These are phyloP conservation scores for Lithophane semibrunnea DNA, from an alignment of 2,888 invertebrate species.

Conservation along the genomic window DNA sequence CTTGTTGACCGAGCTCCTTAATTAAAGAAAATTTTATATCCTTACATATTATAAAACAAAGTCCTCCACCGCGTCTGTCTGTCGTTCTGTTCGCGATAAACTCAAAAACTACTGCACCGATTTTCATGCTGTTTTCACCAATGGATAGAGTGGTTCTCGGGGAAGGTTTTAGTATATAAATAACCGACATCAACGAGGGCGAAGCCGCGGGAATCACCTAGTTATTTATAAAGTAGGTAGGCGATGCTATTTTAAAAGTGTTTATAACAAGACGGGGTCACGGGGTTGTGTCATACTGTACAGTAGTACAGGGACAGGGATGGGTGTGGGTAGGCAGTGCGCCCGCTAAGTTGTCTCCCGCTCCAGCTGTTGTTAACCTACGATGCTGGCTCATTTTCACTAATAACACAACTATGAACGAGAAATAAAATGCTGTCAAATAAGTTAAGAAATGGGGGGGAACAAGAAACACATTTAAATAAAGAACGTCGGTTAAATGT, in stretches of 20 bases:
- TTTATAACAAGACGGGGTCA: slow-evolving; percentile 55
- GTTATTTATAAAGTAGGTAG: too few relatives aligned
- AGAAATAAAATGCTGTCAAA: slow-evolving; percentile 6
- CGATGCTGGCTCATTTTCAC: slow-evolving; percentile 74
- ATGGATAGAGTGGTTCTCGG: too few relatives aligned
- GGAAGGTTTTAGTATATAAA: too few relatives aligned
- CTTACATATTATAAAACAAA: too few relatives aligned
- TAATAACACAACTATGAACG: slow-evolving; percentile 10
- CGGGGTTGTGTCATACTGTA: slow-evolving; percentile 46
- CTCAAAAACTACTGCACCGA: too few relatives aligned
- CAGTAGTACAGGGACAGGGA: slow-evolving; percentile 39
- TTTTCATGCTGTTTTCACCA: too few relatives aligned
- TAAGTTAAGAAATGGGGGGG: background rate
- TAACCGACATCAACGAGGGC: too few relatives aligned
- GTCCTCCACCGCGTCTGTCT: too few relatives aligned
- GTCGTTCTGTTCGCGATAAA: too few relatives aligned
- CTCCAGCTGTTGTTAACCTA: slow-evolving; percentile 82
- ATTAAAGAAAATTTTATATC: background rate
- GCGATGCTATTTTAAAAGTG: slow-evolving; percentile 41
- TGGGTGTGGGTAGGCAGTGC: slow-evolving; percentile 63
- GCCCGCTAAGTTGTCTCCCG: slow-evolving; percentile 83
- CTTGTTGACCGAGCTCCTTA: background rate
- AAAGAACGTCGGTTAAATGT: background rate
- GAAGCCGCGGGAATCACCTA: too few relatives aligned
- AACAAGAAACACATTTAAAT: background rate